Percentiles rank a stretch among this genome's conserved stretches.
phyloP scores from a whole-genome alignment of 2,888 invertebrate genomes.

The Epirrhoe tristata region DNA sequence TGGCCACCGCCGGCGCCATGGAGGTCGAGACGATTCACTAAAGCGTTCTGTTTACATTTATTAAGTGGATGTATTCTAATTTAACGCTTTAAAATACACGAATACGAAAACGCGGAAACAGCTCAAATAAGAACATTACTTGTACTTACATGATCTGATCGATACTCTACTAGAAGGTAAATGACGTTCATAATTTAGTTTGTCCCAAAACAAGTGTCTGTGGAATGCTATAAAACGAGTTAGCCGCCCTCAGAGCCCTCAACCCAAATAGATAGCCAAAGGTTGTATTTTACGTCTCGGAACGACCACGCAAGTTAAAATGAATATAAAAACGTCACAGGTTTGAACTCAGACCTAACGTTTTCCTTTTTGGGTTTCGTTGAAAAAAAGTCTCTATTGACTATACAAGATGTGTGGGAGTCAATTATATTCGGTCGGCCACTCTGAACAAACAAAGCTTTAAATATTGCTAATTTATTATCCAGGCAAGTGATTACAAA shows the following conservation, averaged over 20 bases:
- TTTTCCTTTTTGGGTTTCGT: constrained; percentile 33
- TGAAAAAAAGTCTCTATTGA: constrained; percentile 25
- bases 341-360: constrained; percentile 26
- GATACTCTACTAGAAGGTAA: constrained; percentile 18
- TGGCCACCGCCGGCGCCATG: constrained; percentile 57
- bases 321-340: constrained; percentile 29
- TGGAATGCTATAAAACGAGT: constrained; percentile 38
- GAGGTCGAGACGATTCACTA: constrained; percentile 59
- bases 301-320: constrained; percentile 36
- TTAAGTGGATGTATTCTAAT: constrained; percentile 38
- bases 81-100: constrained; percentile 14
- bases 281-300: constrained; percentile 5
- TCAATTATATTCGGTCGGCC: constrained; percentile 24
- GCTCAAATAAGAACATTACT: too few relatives aligned
- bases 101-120: constrained; percentile 15
- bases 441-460: constrained; percentile 29
- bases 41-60: constrained; percentile 48
- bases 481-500: constrained; percentile 24
- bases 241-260: constrained; percentile 20
- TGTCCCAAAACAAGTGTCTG: constrained; percentile 32
- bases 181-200: constrained; percentile 21
- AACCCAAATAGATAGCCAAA: constrained; percentile 24
- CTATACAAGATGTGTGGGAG: constrained; percentile 13
- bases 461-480: constrained; percentile 36
- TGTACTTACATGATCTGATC: constrained; percentile 1